Conservation (phyloP, 1,140 invertebrate genomes). For the Cryptotermes secundus region DNA sequence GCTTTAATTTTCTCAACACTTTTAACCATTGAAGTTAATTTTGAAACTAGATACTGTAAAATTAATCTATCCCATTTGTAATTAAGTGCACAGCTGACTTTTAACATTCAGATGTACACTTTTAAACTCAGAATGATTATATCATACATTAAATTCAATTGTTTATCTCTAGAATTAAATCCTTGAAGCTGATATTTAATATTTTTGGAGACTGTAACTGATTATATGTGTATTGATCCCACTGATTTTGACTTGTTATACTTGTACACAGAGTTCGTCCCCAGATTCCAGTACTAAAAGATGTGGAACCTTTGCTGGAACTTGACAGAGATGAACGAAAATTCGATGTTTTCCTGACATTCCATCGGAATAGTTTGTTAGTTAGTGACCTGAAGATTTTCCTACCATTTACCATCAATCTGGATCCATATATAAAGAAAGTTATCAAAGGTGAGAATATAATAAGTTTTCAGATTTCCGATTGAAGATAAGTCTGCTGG, state of each 20-base stretch:
- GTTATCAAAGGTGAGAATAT: constrained; percentile 78
- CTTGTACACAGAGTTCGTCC: constrained; percentile 64
- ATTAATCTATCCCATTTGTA: no score
- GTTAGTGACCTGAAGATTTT: constrained; percentile 91
- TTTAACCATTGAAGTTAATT: background rate
- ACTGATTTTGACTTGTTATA: constrained; percentile 27
- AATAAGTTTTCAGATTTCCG: background rate
- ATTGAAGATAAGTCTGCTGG: no score
- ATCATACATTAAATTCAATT: background rate
- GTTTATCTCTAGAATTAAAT: no score
- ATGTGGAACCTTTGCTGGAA: constrained; percentile 84
- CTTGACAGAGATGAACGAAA: constrained; percentile 93
- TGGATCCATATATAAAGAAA: constrained; percentile 95
- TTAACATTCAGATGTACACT: background rate
- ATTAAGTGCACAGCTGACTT: no score
- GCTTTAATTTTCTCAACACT: background rate
- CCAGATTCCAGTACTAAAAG: constrained; percentile 79
- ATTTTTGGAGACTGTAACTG: no score
- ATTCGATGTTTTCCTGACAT: constrained; percentile 87
- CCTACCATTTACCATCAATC: constrained; percentile 93
- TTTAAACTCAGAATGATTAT: constrained; percentile 1
- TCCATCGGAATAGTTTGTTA: constrained; percentile 77
- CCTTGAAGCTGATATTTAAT: background rate
- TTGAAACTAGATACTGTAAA: no score
- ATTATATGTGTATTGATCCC: no score